phyloP scores from a whole-genome alignment of 2,113 vertebrate species.

The Spizaetus ornatus region DNA sequence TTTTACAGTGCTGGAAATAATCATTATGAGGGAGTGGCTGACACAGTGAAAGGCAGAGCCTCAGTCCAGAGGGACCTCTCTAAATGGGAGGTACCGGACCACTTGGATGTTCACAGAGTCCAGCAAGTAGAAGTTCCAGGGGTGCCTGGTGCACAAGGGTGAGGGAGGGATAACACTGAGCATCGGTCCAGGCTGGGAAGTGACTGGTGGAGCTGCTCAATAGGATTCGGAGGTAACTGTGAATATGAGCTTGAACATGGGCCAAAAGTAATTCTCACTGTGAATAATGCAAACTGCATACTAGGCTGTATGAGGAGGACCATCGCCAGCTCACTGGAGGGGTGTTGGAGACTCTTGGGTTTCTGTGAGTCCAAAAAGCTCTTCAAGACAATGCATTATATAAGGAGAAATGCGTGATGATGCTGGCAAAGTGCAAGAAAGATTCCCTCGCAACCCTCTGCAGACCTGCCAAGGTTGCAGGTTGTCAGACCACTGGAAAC shows the following conservation, averaged over 20 bases:
- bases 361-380: neutral
- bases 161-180: neutral
- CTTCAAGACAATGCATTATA: neutral
- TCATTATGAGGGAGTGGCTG: neutral
- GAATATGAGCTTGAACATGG: neutral
- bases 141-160: neutral
- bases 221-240: neutral
- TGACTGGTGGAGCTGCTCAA: neutral
- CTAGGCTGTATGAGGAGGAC: neutral
- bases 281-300: neutral
- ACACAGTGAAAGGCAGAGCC: neutral
- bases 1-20: neutral
- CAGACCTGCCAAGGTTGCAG: neutral
- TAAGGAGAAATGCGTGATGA: neutral
- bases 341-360: neutral
- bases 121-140: neutral
- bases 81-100: neutral
- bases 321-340: neutral
- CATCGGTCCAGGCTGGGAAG: neutral
- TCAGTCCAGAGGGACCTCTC: neutral
- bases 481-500: neutral
- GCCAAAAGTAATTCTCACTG: neutral
- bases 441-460: accelerated
- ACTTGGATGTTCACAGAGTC: neutral
- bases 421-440: neutral